Evolutionary conservation across 2,797 vertebrate genomes (phyloP).

Genomic region (Ispidina picta): DNA sequence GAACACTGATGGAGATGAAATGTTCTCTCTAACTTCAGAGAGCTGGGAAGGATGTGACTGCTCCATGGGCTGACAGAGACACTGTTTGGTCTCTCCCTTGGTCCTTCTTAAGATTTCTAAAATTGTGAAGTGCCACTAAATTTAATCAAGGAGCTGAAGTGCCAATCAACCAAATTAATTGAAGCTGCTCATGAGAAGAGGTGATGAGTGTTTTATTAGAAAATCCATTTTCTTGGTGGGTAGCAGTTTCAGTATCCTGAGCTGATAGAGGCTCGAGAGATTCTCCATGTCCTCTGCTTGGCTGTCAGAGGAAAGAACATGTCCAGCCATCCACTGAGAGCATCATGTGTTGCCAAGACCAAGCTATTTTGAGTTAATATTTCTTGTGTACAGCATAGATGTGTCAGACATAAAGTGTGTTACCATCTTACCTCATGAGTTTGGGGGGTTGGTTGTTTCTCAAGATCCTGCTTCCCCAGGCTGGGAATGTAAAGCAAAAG

Average conservation of each 20-base stretch:
- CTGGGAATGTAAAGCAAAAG: background rate
- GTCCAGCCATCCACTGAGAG: constrained; percentile 21
- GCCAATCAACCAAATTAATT: constrained; percentile 2
- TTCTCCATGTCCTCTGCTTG: background rate
- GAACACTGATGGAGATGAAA: constrained; percentile 11
- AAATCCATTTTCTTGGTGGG: background rate
- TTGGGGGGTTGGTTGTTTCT: background rate
- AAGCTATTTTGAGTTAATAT: constrained; percentile 12
- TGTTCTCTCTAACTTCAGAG: background rate
- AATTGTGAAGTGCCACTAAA: constrained; percentile 4
- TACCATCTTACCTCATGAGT: background rate
- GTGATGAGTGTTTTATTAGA: background rate
- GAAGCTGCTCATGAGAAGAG: constrained; percentile 3
- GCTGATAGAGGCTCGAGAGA: background rate
- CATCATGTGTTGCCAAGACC: background rate
- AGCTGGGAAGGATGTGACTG: background rate
- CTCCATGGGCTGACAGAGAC: background rate
- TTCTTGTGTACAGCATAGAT: background rate
- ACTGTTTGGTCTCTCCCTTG: background rate
- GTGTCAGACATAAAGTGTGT: background rate
- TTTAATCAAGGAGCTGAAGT: background rate
- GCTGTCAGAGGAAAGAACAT: constrained; percentile 18
- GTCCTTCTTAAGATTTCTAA: background rate
- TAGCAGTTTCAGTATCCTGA: background rate
- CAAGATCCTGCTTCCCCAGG: background rate